Evolutionary conservation across 2,888 invertebrate genomes (phyloP).

Genomic region (Pyrrhosoma nymphula): DNA sequence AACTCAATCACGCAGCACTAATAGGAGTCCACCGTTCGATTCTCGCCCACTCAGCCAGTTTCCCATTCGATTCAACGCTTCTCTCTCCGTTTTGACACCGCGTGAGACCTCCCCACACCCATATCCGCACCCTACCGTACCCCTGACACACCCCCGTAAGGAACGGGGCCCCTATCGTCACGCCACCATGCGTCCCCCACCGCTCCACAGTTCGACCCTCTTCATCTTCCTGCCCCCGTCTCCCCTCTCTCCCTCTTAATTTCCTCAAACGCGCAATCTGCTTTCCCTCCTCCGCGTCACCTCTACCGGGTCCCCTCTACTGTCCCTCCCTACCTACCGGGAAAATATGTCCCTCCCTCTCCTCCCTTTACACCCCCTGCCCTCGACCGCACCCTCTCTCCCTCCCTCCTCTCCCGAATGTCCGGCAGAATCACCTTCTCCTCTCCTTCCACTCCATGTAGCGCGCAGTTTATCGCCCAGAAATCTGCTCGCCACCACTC

Average conservation of each 20-base stretch:
- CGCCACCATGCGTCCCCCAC: not conserved
- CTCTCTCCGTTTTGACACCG: conserved; percentile 1
- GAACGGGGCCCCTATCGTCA: not conserved
- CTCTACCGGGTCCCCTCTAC: not conserved
- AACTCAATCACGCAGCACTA: not conserved
- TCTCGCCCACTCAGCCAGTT: conserved; percentile 22
- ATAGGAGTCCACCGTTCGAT: not conserved
- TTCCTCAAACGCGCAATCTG: conserved; percentile 5
- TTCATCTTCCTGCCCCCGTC: not conserved
- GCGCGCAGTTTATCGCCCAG: not conserved
- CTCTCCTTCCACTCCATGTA: not conserved
- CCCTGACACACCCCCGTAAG: not conserved
- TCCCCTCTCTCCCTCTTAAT: not conserved
- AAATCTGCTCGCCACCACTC: not conserved
- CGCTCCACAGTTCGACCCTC: not conserved
- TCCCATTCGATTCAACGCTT: conserved; percentile 10
- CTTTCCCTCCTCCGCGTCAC: not conserved
- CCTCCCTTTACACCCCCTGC: not conserved
- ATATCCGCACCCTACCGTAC: not conserved
- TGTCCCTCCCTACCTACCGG: not conserved
- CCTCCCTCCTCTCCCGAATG: not conserved
- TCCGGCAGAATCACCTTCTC: not conserved
- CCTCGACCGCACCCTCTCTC: not conserved
- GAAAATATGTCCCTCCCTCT: not conserved
- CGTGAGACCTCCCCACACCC: not conserved